Percentiles rank a stretch among this genome's conserved stretches.
These are phyloP conservation scores for Hylaeus volcanicus DNA, from an alignment of 1,140 invertebrate genomes.

Conservation along the genomic window DNA sequence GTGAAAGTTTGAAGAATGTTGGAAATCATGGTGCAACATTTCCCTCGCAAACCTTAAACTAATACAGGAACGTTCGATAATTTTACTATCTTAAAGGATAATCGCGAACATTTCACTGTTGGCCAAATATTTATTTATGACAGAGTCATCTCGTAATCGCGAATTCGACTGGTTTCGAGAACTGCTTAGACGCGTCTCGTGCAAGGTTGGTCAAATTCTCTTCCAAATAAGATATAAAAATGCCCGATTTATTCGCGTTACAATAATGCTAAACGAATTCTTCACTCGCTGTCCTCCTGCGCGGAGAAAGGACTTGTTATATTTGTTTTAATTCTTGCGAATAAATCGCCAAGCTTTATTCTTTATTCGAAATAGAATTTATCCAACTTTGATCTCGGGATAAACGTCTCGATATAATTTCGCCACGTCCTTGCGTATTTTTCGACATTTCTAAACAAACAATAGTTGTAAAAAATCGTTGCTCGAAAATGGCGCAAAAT, in stretches of 20 bases:
- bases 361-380: too few relatives aligned
- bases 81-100: conserved; percentile 10
- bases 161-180: not conserved
- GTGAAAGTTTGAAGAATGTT: conserved; percentile 15
- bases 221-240: too few relatives aligned
- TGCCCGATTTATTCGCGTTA: too few relatives aligned
- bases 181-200: not conserved
- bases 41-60: conserved; percentile 17
- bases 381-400: not conserved
- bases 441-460: not conserved
- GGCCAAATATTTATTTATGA: not conserved
- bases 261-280: too few relatives aligned
- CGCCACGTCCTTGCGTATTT: conserved; percentile 1
- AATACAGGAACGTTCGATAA: conserved; percentile 24
- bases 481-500: not conserved
- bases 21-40: not conserved
- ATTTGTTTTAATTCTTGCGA: too few relatives aligned
- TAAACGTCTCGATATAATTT: conserved; percentile 3
- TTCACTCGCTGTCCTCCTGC: too few relatives aligned
- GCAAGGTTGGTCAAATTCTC: too few relatives aligned
- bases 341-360: too few relatives aligned
- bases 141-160: not conserved
- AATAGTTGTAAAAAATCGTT: not conserved
- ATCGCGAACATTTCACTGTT: conserved; percentile 1
- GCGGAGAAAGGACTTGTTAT: too few relatives aligned